Base-by-base conservation (phyloP, 2,888 invertebrate species). In the Athalia rosae region DNA sequence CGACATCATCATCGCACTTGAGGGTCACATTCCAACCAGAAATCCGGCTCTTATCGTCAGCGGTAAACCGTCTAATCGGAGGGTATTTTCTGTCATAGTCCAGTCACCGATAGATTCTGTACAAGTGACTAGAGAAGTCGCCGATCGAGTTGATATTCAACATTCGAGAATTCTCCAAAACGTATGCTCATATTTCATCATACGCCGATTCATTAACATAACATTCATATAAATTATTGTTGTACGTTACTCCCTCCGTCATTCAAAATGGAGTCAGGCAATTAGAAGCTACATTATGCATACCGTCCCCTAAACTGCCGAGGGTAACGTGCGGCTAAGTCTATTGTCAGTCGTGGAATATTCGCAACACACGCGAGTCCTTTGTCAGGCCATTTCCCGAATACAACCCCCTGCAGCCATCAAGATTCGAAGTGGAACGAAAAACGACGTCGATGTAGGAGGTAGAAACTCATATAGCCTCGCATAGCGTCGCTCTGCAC, bases 301-400 rank as follows among this genome's bases (percentile, higher is more conserved):
- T 67, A 53, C 11, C 28, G 53, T 67, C 67, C 53, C 67, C 41
- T 53, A 67, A 28, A 53, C 67, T 50, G 67, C 66, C 11, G n/a
- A 41, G 67, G 50, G 41, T 67, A 67, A 67, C 7, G 53, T 67
- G 48, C 48, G 13, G 5, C 67, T 11, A 50, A 41, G 67, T 67
- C 28, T 28, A 28, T 28, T 28, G 28, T 50, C 41, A 67, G 67
- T 9, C 47, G 67, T 50, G 47, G 41, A 67, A 67, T 67, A 67
- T 67, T 67, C 67, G 28, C 67, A 71, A 71, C 71, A 59, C 59
- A 59, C 58, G 59, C 58, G 15, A 71, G 71, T 59, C 71, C 71
- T 71, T 71, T 71, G 71, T 71, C 71, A 58, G 58, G 71, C 28
- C 41, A 56, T 71, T 43, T 58, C 45, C 15, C 45, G 58, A 71